phyloP scores from a whole-genome alignment of 1,140 invertebrate genomes.

The Lepidurus apus region DNA sequence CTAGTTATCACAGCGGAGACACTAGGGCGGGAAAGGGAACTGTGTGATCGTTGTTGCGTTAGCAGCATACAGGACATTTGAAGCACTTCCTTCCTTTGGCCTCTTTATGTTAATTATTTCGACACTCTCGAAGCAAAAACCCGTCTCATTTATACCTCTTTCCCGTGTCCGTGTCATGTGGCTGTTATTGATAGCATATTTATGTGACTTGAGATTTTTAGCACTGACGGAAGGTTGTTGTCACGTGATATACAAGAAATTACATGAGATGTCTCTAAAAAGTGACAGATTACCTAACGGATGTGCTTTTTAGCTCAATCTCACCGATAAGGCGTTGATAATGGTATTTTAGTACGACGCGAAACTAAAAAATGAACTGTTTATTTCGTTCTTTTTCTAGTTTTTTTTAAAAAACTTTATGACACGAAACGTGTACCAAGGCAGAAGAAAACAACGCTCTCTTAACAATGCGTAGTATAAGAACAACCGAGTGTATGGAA shows the following conservation, averaged over 20 bases:
- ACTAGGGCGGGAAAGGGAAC: neutral
- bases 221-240: neutral
- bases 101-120: slow-evolving; percentile 19
- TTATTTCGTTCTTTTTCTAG: neutral
- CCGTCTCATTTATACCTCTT: neutral
- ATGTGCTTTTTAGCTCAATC: neutral
- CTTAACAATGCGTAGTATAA: neutral
- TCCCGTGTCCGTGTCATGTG: neutral
- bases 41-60: neutral
- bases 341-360: too few species aligned
- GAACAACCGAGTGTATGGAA: neutral
- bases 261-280: neutral
- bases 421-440: neutral
- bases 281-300: neutral
- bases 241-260: neutral
- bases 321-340: too few species aligned
- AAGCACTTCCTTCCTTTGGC: slow-evolving; percentile 18
- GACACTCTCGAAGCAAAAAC: neutral
- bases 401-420: neutral
- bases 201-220: neutral
- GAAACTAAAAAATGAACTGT: neutral
- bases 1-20: neutral
- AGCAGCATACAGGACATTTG: slow-evolving; percentile 13
- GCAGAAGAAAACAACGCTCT: neutral
- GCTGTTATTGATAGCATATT: slow-evolving; percentile 5